phyloP scores from a whole-genome alignment of 2,113 vertebrate genomes.

The Mystacornis crossleyi region DNA sequence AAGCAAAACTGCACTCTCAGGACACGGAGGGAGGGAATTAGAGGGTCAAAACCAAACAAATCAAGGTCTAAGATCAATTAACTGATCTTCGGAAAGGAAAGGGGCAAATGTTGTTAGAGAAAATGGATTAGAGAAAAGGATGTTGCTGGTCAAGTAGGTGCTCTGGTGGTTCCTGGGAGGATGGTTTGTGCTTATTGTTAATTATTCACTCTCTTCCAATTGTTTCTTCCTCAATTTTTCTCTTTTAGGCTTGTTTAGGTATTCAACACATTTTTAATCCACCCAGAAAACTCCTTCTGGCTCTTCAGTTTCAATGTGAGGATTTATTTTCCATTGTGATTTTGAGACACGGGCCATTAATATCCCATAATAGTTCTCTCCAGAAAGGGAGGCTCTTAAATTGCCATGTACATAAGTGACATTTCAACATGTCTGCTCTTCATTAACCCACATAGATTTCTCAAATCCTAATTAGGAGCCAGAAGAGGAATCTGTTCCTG shows the following conservation, averaged over 20 bases:
- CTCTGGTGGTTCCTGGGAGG: neutral
- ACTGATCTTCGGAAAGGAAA: neutral
- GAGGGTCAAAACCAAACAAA: neutral
- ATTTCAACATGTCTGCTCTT: neutral
- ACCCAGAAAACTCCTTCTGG: neutral
- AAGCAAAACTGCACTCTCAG: neutral
- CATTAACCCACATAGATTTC: conserved; percentile 8
- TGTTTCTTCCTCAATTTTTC: neutral
- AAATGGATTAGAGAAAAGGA: neutral
- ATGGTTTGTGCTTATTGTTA: neutral
- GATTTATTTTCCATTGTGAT: neutral
- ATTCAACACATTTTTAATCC: neutral
- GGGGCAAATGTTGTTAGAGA: neutral
- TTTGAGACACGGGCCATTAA: neutral
- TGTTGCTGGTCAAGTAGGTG: neutral
- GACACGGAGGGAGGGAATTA: accelerated
- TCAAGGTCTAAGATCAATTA: neutral
- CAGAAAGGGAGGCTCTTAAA: neutral
- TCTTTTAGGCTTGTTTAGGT: neutral
- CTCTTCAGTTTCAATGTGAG: neutral
- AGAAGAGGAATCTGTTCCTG: neutral
- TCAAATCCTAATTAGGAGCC: conserved; percentile 9
- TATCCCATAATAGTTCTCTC: neutral
- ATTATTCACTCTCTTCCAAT: neutral
- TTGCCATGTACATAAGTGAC: neutral